Percentiles rank a stretch among this genome's conserved stretches.
phyloP scores from a whole-genome alignment of 2,888 invertebrate species.

The Tetranychus piercei region DNA sequence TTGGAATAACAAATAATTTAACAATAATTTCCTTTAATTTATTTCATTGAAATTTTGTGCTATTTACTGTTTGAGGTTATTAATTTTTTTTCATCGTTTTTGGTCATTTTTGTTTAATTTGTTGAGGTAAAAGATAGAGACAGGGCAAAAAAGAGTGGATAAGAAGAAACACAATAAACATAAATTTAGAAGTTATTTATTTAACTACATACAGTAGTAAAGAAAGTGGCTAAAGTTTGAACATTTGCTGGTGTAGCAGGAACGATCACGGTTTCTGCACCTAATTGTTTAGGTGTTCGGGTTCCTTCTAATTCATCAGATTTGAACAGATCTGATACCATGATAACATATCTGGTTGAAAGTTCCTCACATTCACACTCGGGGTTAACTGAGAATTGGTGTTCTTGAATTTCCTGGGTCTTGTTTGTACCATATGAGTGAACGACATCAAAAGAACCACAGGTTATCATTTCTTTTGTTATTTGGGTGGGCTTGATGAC shows the following conservation, averaged over 20 bases:
- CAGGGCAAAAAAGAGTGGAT: neutral
- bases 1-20: neutral
- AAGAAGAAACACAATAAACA: neutral
- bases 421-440: neutral
- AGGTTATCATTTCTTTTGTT: neutral
- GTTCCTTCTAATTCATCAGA: neutral
- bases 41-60: neutral
- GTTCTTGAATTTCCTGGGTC: neutral
- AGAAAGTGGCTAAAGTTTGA: neutral
- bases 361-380: neutral
- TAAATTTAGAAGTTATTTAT: neutral
- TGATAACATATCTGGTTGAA: neutral
- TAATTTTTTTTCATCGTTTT: neutral
- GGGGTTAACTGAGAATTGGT: neutral
- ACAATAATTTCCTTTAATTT: neutral
- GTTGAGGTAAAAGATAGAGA: neutral
- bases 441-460: neutral
- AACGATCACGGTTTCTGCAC: neutral
- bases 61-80: neutral
- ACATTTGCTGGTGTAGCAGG: neutral
- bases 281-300: neutral
- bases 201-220: neutral
- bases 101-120: neutral
- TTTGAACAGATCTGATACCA: neutral
- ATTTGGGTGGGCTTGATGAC: neutral